Conservation (phyloP, 2,797 vertebrate species). For the Brachyrhaphis roseni region DNA sequence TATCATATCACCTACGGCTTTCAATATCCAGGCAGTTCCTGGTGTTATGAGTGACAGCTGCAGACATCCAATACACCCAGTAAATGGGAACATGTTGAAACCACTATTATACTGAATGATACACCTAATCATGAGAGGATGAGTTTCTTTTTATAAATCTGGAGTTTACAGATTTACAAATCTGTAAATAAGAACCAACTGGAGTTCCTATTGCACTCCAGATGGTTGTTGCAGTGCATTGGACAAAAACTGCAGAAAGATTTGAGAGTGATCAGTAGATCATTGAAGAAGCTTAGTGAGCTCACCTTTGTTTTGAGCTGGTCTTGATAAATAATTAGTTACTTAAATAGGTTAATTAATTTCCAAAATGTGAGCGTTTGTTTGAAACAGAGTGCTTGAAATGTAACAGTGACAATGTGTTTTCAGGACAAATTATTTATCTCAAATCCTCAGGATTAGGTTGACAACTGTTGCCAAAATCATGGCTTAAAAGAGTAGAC, state of each 20-base stretch:
- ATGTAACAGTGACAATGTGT: background rate
- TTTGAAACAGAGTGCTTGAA: slow-evolving; percentile 20
- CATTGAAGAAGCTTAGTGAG: background rate
- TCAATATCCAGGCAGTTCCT: slow-evolving; percentile 32
- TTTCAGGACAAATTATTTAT: slow-evolving; percentile 41
- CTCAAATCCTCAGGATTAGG: slow-evolving; percentile 25
- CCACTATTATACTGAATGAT: slow-evolving; percentile 8
- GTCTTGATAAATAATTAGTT: slow-evolving; percentile 18
- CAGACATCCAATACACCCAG: background rate
- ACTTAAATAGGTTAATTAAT: slow-evolving; percentile 18
- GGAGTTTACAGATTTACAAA: too few species aligned
- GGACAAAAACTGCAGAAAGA: slow-evolving; percentile 14
- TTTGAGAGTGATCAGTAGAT: slow-evolving; percentile 36
- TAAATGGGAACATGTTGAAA: slow-evolving; percentile 31
- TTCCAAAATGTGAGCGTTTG: slow-evolving; percentile 23
- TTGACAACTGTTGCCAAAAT: slow-evolving; percentile 40
- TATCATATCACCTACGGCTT: slow-evolving; percentile 2
- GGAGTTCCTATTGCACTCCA: slow-evolving; percentile 22
- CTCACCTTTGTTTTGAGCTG: background rate
- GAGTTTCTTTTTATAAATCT: slow-evolving; percentile 15
- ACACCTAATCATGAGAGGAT: slow-evolving; percentile 25
- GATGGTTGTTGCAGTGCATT: slow-evolving; percentile 12
- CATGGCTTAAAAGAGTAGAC: slow-evolving; percentile 25
- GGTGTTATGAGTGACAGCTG: slow-evolving; percentile 34
- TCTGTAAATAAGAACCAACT: background rate